A percentile compares a stretch with the other conserved stretches of the same genome.
Conservation (phyloP, 2,113 vertebrate species). For the Myiagra hebetior region DNA sequence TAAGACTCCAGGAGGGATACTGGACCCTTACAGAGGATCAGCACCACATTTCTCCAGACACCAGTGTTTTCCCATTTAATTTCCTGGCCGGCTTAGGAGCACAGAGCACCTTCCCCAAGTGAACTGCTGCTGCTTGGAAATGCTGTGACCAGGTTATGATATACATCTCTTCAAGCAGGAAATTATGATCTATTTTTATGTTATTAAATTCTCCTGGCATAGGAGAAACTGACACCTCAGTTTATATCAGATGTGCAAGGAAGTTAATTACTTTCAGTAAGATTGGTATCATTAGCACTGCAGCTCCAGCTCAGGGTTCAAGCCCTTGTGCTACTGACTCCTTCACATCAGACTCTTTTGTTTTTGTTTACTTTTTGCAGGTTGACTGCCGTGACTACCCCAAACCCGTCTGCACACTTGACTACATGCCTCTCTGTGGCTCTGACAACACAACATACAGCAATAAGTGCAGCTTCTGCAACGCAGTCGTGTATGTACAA, state of each 20-base stretch:
- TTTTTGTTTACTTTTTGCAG: neutral
- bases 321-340: neutral
- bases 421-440: constrained; percentile 53
- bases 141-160: neutral
- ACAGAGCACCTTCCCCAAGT: neutral
- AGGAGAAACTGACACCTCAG: neutral
- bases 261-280: constrained; percentile 27
- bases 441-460: constrained; percentile 65
- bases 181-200: constrained; percentile 54
- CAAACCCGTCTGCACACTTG: neutral
- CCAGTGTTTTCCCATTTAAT: constrained; percentile 14
- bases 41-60: neutral
- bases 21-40: neutral
- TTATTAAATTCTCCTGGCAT: constrained; percentile 26
- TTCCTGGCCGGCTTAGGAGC: constrained; percentile 14
- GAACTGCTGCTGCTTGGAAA: constrained; percentile 4
- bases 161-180: constrained; percentile 24
- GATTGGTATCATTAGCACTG: neutral
- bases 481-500: neutral
- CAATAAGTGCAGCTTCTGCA: constrained; percentile 56
- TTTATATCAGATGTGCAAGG: neutral
- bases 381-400: constrained; percentile 38
- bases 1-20: neutral
- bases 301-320: neutral
- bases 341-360: neutral